A percentile compares a stretch with the other conserved stretches of the same genome.
phyloP scores from a whole-genome alignment of 1,140 invertebrate species.

The Drosophila sturtevanti region DNA sequence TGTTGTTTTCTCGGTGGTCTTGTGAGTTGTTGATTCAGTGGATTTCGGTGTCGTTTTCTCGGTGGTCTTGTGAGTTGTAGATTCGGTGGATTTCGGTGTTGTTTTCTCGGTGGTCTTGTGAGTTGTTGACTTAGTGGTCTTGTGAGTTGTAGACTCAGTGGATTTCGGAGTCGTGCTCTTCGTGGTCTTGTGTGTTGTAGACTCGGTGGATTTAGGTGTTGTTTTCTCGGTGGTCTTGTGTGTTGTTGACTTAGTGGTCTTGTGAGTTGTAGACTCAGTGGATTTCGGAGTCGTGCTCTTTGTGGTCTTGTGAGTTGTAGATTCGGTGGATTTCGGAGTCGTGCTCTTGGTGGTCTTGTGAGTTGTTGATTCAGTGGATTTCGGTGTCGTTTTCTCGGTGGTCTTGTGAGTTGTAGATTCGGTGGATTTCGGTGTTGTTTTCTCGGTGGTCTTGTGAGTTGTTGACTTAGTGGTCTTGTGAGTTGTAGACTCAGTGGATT shows the following conservation, averaged over 20 bases:
- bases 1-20: background rate
- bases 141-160: background rate
- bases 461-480: background rate
- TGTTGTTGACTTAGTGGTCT: background rate
- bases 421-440: background rate
- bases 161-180: background rate
- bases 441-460: background rate
- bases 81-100: background rate
- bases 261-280: background rate
- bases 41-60: background rate
- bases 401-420: slow-evolving; percentile 11
- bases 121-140: background rate
- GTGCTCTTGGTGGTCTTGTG: background rate
- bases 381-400: background rate
- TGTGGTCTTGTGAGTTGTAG: background rate
- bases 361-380: background rate
- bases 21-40: background rate
- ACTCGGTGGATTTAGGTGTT: background rate
- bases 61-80: background rate
- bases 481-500: background rate
- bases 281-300: background rate
- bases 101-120: background rate
- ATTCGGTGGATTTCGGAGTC: background rate
- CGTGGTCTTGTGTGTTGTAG: background rate
- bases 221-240: background rate